Conservation (phyloP, 35 echinoderm and acorn worm genomes). For the Acanthaster planci region DNA sequence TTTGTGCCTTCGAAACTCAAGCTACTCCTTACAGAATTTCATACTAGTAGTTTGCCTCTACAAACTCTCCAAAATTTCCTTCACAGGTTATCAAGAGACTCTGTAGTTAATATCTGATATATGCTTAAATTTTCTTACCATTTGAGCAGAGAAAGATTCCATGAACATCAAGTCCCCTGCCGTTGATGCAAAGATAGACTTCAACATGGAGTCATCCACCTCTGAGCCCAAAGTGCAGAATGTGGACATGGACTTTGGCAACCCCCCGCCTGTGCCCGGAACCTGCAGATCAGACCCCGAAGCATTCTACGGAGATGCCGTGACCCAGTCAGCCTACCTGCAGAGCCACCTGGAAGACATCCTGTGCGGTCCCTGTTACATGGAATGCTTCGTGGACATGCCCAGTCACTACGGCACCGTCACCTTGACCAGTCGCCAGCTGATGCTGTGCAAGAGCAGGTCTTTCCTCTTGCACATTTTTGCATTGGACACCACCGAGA, state of each 20-base stretch:
- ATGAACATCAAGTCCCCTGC: slow-evolving; percentile 78
- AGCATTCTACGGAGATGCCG: slow-evolving; percentile 11
- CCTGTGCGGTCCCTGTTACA: slow-evolving; percentile 80
- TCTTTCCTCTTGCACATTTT: slow-evolving; percentile 94
- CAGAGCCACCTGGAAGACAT: slow-evolving; percentile 71
- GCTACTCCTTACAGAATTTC: too few species aligned
- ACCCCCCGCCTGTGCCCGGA: not conserved
- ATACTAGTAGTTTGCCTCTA: too few species aligned
- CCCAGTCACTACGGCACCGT: slow-evolving; percentile 77
- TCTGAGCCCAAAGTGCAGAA: slow-evolving; percentile 74
- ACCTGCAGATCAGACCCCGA: not conserved
- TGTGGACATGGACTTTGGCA: slow-evolving; percentile 17
- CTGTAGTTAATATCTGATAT: too few species aligned
- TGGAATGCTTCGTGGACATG: slow-evolving; percentile 87
- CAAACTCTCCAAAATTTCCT: too few species aligned
- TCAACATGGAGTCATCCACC: slow-evolving; percentile 71
- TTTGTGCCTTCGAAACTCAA: too few species aligned
- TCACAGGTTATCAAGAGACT: too few species aligned
- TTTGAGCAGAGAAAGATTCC: slow-evolving; percentile 31
- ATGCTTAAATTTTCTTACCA: too few species aligned
- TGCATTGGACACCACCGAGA: not conserved
- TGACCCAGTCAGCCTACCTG: slow-evolving; percentile 65
- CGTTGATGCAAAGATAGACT: slow-evolving; percentile 87
- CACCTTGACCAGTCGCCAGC: slow-evolving; percentile 78
- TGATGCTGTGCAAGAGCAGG: slow-evolving; percentile 70